phyloP scores from a whole-genome alignment of 2,888 invertebrate species.

The Cephalotes varians region DNA sequence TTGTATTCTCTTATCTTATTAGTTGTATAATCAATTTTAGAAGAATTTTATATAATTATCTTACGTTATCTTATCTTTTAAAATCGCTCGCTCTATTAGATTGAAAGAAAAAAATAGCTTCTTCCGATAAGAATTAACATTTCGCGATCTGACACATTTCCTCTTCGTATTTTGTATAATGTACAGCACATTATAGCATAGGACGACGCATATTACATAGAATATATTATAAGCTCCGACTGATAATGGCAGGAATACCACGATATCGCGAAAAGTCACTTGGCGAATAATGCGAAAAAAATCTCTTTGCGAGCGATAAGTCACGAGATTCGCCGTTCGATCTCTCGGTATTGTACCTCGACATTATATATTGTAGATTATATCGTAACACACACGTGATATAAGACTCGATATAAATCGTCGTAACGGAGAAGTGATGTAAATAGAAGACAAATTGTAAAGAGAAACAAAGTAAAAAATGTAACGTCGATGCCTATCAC shows the following conservation, averaged over 20 bases:
- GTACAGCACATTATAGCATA: constrained; percentile 27
- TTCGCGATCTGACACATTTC: constrained; percentile 9
- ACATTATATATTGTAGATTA: constrained; percentile 44
- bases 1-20: background rate
- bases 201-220: background rate
- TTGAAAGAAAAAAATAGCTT: background rate
- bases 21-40: background rate
- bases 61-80: background rate
- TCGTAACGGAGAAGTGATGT: constrained; percentile 56
- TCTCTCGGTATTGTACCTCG: constrained; percentile 48
- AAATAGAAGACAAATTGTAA: constrained; percentile 73
- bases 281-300: background rate
- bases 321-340: constrained; percentile 38
- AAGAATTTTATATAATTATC: background rate
- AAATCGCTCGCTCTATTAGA: background rate
- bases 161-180: constrained; percentile 41
- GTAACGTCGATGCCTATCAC: constrained; percentile 72
- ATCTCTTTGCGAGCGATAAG: constrained; percentile 12
- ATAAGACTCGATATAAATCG: constrained; percentile 58
- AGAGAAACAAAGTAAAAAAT: constrained; percentile 47
- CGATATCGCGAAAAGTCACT: constrained; percentile 9
- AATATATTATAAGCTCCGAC: background rate
- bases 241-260: background rate
- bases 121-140: constrained; percentile 5
- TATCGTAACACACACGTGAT: constrained; percentile 50